Evolutionary conservation across 64 coral and sea anemone species (phyloP).

Genomic region (Porites australiensis): DNA sequence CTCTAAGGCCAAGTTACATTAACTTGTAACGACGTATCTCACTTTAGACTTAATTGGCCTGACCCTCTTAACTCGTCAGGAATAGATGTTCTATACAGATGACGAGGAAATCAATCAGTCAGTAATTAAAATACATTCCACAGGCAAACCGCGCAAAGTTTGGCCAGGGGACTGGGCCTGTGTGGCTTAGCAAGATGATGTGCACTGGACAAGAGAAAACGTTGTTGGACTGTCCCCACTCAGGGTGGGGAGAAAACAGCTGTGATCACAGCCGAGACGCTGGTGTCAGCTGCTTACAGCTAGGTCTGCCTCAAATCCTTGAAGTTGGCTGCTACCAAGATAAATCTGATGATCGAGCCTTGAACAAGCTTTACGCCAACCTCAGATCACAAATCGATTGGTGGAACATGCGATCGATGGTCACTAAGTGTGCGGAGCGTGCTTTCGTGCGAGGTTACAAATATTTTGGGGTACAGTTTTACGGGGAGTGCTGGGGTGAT

Average conservation of each 20-base stretch:
- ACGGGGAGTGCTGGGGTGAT: conserved; percentile 85
- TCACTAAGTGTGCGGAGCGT: conserved; percentile 87
- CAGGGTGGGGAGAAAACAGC: conserved; percentile 27
- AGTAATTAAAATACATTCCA: background rate
- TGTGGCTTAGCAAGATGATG: conserved; percentile 72
- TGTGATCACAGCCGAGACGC: conserved; percentile 72
- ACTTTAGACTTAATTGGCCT: no score
- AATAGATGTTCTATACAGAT: no score
- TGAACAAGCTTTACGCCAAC: conserved; percentile 63
- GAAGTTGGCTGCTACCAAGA: conserved; percentile 85
- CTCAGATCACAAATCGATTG: conserved; percentile 71
- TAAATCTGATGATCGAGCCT: conserved; percentile 25
- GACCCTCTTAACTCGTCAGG: no score
- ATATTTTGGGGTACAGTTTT: conserved; percentile 92
- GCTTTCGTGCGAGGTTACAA: conserved; percentile 77
- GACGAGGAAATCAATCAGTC: background rate
- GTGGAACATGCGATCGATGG: conserved; percentile 85
- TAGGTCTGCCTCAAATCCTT: conserved; percentile 91
- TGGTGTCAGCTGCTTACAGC: conserved; percentile 80
- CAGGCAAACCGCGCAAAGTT: conserved; percentile 63
- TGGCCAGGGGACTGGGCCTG: conserved; percentile 75
- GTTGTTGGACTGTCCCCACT: conserved; percentile 55
- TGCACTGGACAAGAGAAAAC: conserved; percentile 72
- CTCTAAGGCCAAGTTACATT: no score
- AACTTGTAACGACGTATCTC: no score